Evolutionary conservation across 92 coral and sea anemone species (phyloP).

Genomic region (Hydrozoanthus gracilis): DNA sequence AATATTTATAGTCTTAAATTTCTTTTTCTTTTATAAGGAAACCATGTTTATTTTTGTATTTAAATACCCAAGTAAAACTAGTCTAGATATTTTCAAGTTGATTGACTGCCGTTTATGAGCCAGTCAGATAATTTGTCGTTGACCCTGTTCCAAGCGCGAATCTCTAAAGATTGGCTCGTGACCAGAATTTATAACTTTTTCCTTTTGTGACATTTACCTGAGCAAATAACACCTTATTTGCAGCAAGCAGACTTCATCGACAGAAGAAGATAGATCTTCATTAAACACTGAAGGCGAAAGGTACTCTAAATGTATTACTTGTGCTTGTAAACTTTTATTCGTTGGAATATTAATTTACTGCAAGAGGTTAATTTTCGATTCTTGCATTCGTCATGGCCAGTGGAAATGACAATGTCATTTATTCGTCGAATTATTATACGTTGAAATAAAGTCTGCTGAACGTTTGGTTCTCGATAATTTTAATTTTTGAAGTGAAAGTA

Average conservation of each 20-base stretch:
- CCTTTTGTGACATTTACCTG: neutral
- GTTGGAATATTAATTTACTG: neutral
- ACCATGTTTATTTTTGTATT: neutral
- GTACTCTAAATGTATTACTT: neutral
- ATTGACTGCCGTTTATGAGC: neutral
- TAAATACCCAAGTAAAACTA: neutral
- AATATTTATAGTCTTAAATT: neutral
- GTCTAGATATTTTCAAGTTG: neutral
- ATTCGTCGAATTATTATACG: too few relatives aligned
- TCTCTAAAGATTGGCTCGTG: neutral
- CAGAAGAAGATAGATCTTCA: conserved; percentile 33
- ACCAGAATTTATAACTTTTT: neutral
- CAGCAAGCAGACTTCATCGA: conserved; percentile 29
- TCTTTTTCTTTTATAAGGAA: neutral
- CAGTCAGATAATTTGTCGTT: neutral
- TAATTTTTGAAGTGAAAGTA: too few relatives aligned
- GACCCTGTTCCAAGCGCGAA: neutral
- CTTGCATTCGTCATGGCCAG: too few relatives aligned
- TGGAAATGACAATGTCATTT: too few relatives aligned
- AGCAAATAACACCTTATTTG: neutral
- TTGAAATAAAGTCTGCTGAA: too few relatives aligned
- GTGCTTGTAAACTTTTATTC: neutral
- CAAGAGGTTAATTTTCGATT: too few relatives aligned
- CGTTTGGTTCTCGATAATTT: too few relatives aligned
- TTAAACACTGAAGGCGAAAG: conserved; percentile 38